Base-by-base conservation (phyloP, 2,113 vertebrate species). In the Archocentrus centrarchus region DNA sequence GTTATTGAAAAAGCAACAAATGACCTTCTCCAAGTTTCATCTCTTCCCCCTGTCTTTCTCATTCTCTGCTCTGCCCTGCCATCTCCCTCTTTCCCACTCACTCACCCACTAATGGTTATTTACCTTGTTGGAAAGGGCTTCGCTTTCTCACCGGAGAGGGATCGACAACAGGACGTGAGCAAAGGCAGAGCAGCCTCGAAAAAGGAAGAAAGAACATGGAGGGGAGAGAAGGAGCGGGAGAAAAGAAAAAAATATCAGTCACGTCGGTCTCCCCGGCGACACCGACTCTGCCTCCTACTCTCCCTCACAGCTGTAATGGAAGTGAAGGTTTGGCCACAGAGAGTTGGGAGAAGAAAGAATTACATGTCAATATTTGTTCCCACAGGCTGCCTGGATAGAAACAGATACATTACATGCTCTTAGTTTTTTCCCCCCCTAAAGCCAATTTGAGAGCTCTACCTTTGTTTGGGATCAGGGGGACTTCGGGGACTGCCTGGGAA, bases 311-410 rank as follows among this genome's bases (percentile, higher is more conserved):
- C 90, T 92, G 93, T 92, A 95, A 94, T 94, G 92, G 90, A 94
- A 94, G 93, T 47, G 81, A 87, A 88, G 84, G 86, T 86, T 87
- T 77, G 87, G 85, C 79, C 88, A 79, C 88, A 88, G 88, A 92
- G 79, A 64, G 79, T 66, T 68, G 66, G 84, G 66, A 76, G 66
- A 73, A 68, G 80, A 87, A 86, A 91, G 94, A 95, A 96, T 95
- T 93, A 90, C 90, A 88, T 92, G 95, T 96, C 96, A 96, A 96
- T 96, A 96, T 96, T 96, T 96, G 96, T 89, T 95, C 95, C 93
- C 94, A 83, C 93, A 80, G 92, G 93, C 94, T 87, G 88, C 78
- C 84, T 78, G 86, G 92, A 93, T 91, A 77, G 94, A 94, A 95
- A 93, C 90, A 93, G 95, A 96, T 94, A 93, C 95, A 95, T 96